A percentile compares a stretch with the other conserved stretches of the same genome.
These are phyloP conservation scores for Chalcosyrphus nemorum DNA, from an alignment of 2,888 invertebrate genomes.

Conservation along the genomic window DNA sequence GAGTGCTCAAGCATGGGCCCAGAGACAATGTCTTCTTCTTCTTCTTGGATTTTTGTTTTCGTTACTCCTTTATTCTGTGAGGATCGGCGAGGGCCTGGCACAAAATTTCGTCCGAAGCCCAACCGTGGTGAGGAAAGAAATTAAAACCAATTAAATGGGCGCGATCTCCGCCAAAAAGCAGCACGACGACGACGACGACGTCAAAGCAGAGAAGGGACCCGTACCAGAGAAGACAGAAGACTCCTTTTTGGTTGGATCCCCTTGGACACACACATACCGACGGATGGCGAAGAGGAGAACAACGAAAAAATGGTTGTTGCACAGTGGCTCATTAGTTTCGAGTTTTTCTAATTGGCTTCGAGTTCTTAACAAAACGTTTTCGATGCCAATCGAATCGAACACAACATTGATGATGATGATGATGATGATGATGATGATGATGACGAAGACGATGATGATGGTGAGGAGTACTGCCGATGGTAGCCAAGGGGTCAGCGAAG, in stretches of 20 bases:
- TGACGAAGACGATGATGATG: constrained; percentile 58
- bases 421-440: constrained; percentile 63
- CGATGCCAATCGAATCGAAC: constrained; percentile 75
- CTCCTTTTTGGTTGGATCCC: constrained; percentile 29
- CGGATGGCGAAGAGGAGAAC: constrained; percentile 27
- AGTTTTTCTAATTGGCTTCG: constrained; percentile 77
- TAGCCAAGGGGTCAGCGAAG: constrained; percentile 51
- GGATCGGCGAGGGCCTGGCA: constrained; percentile 50
- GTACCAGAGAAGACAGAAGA: constrained; percentile 7
- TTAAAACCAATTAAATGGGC: constrained; percentile 78
- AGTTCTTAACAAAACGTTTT: constrained; percentile 76
- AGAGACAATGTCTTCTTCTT: constrained; percentile 48
- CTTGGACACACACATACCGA: constrained; percentile 12
- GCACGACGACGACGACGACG: constrained; percentile 37
- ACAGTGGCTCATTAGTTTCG: constrained; percentile 77
- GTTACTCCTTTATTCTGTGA: not conserved
- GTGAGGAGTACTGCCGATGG: constrained; percentile 36
- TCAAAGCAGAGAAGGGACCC: constrained; percentile 37
- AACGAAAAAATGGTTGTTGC: constrained; percentile 75
- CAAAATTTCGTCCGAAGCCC: constrained; percentile 45
- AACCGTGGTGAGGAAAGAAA: constrained; percentile 75
- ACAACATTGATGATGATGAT: constrained; percentile 71
- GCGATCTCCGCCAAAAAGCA: constrained; percentile 74
- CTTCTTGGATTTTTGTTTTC: no score
- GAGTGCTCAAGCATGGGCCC: constrained; percentile 15